Conservation (phyloP, 2,888 invertebrate species). For the Notocelia uddmanniana region DNA sequence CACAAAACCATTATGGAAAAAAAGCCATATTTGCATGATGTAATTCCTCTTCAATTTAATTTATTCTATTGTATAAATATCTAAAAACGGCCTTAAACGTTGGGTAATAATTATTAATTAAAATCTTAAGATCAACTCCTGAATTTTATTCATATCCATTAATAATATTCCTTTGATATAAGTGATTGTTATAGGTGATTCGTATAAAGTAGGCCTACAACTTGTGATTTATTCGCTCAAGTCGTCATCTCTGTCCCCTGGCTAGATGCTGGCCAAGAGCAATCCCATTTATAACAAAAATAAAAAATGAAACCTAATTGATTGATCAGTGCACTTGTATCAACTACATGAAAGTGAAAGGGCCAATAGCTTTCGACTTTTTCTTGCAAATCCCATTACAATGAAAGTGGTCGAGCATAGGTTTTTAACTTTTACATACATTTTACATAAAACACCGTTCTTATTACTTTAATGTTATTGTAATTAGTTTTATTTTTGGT, state of each 20-base stretch:
- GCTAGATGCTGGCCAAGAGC: no score
- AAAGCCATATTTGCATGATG: no score
- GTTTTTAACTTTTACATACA: constrained; percentile 19
- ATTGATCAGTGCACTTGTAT: constrained; percentile 20
- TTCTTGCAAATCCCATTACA: constrained; percentile 32
- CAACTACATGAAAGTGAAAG: constrained; percentile 41
- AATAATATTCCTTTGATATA: not conserved
- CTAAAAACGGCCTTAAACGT: no score
- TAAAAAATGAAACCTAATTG: no score
- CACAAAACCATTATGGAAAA: no score
- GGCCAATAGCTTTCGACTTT: constrained; percentile 37
- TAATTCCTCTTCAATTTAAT: no score
- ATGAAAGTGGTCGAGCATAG: constrained; percentile 34
- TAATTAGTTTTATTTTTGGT: no score
- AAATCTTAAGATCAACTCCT: no score
- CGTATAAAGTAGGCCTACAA: not conserved
- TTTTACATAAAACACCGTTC: not conserved
- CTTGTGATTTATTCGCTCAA: not conserved
- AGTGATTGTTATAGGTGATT: not conserved
- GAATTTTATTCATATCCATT: no score
- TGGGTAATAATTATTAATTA: no score
- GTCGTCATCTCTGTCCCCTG: not conserved
- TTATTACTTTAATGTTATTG: not conserved
- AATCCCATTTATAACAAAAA: no score
- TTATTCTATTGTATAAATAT: no score